Evolutionary conservation across 2,888 invertebrate species (phyloP).

Genomic region (Drosophila lutescens): DNA sequence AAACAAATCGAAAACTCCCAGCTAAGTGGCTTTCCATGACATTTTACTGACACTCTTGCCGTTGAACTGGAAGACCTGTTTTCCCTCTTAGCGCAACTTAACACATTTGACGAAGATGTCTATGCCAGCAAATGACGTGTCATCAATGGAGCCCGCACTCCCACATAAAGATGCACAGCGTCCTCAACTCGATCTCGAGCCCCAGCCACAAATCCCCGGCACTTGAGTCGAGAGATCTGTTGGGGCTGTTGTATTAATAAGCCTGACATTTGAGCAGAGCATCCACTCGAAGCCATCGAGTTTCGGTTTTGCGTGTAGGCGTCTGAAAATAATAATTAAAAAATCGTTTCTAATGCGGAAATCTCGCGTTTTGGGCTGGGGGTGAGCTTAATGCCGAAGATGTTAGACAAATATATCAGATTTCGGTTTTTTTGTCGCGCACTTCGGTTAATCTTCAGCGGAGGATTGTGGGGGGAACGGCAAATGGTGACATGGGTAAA

Average conservation of each 20-base stretch:
- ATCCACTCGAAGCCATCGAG: conserved; percentile 53
- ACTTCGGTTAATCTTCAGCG: conserved; percentile 27
- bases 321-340: conserved; percentile 76
- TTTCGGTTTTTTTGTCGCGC: conserved; percentile 55
- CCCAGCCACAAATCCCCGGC: conserved; percentile 41
- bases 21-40: conserved; percentile 76
- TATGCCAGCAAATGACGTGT: conserved; percentile 76
- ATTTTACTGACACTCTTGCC: conserved; percentile 72
- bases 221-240: conserved; percentile 57
- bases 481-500: conserved; percentile 35
- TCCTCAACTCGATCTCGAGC: conserved; percentile 25
- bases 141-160: conserved; percentile 75
- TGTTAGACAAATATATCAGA: conserved; percentile 78
- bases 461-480: conserved; percentile 16
- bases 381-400: conserved; percentile 71
- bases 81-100: conserved; percentile 67
- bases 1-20: conserved; percentile 11
- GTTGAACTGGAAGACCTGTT: conserved; percentile 66
- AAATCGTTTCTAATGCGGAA: conserved; percentile 76
- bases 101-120: conserved; percentile 78
- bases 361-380: conserved; percentile 56
- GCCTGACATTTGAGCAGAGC: conserved; percentile 78
- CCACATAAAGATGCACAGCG: conserved; percentile 66
- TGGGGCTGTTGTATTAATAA: conserved; percentile 61
- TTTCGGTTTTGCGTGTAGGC: conserved; percentile 59